These are phyloP conservation scores for Aquila chrysaetos DNA, from an alignment of 2,797 vertebrate genomes.

Conservation along the genomic window DNA sequence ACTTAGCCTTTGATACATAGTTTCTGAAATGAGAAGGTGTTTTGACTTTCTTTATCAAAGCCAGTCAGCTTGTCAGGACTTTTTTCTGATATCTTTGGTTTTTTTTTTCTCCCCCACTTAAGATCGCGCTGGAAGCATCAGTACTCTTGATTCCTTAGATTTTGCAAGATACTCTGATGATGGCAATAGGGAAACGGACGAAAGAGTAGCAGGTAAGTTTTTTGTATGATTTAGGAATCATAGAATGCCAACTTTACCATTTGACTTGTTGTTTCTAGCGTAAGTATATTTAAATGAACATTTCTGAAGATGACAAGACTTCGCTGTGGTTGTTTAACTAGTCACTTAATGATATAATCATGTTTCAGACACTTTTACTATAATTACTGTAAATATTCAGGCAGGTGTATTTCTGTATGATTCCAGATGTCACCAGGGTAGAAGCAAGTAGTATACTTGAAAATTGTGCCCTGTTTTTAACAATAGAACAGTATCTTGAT, in stretches of 20 bases:
- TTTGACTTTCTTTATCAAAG: not conserved
- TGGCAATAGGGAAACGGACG: conserved; percentile 94
- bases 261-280: not conserved
- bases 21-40: not conserved
- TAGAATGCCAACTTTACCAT: not conserved
- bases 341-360: not conserved
- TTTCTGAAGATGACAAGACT: not conserved
- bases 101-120: not conserved
- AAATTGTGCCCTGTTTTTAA: not conserved
- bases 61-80: not conserved
- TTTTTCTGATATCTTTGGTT: not conserved
- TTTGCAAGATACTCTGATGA: conserved; percentile 99
- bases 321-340: not conserved
- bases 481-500: not conserved
- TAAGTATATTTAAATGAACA: not conserved
- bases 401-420: not conserved
- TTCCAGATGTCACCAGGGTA: not conserved
- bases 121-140: conserved; percentile 98
- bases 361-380: not conserved
- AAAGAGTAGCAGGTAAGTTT: conserved; percentile 91
- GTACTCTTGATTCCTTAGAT: conserved; percentile 98
- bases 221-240: not conserved
- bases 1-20: not conserved
- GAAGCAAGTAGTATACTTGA: not conserved
- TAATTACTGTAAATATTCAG: not conserved